Evolutionary conservation across 2,113 vertebrate genomes (phyloP).

Genomic region (Pavo muticus): DNA sequence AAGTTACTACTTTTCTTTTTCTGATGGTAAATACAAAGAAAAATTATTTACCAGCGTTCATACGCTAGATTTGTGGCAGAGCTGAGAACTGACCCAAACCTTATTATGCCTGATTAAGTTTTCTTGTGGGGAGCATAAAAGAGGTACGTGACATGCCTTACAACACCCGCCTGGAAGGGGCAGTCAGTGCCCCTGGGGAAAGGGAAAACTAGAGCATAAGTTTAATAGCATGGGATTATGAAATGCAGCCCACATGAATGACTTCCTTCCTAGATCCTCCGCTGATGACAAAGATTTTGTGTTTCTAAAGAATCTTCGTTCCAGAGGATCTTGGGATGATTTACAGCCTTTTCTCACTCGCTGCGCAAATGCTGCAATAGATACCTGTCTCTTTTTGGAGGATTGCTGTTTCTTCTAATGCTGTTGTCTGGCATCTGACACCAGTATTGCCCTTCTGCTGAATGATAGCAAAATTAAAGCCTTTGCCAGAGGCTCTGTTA

Average conservation of each 20-base stretch:
- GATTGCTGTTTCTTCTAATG: not conserved
- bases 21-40: not conserved
- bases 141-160: not conserved
- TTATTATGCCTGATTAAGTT: not conserved
- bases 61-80: not conserved
- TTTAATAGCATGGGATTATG: not conserved
- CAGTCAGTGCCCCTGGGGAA: not conserved
- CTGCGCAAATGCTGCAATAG: slow-evolving; percentile 2
- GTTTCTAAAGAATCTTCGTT: not conserved
- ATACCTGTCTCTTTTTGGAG: not conserved
- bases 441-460: slow-evolving; percentile 7
- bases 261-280: not conserved
- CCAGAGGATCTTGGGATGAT: not conserved
- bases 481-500: slow-evolving; percentile 20
- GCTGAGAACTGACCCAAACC: not conserved
- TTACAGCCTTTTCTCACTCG: slow-evolving; percentile 11
- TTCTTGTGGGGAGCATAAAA: not conserved
- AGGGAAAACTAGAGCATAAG: accelerated
- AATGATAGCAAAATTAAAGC: not conserved
- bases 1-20: not conserved
- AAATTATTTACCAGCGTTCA: not conserved
- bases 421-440: slow-evolving; percentile 22
- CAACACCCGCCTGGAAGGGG: not conserved
- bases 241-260: not conserved
- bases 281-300: not conserved